Conservation (phyloP, 2,888 invertebrate genomes). For the Rhabditophanes sp. region DNA sequence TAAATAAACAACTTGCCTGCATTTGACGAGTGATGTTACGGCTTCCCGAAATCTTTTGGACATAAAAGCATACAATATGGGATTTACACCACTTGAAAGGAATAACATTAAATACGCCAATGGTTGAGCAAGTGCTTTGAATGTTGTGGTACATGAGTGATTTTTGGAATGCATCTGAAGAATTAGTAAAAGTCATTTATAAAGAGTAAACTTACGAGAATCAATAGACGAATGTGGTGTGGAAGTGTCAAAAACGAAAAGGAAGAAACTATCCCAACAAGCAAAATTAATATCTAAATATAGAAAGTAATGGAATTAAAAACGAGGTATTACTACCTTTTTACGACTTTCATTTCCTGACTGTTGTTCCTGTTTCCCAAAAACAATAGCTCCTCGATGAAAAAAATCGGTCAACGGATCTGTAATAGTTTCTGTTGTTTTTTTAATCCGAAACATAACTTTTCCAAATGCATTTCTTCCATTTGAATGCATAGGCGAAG, state of each 20-base stretch:
- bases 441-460: conserved; percentile 1
- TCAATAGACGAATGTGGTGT: conserved; percentile 58
- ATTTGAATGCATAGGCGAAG: conserved; percentile 1
- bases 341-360: too few species aligned
- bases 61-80: conserved; percentile 36
- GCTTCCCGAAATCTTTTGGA: conserved; percentile 34
- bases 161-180: conserved; percentile 22
- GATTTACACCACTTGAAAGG: conserved; percentile 32
- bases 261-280: conserved; percentile 69
- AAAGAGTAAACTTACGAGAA: conserved; percentile 13
- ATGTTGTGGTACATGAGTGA: conserved; percentile 18
- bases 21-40: conserved; percentile 26
- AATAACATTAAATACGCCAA: conserved; percentile 30
- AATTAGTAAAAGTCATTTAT: background rate
- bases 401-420: background rate
- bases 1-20: conserved; percentile 11
- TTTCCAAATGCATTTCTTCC: conserved; percentile 3
- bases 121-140: conserved; percentile 27
- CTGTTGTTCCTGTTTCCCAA: too few species aligned
- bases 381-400: too few species aligned
- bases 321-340: too few species aligned
- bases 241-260: conserved; percentile 78
- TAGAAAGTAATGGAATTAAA: conserved; percentile 1
- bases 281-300: conserved; percentile 57
- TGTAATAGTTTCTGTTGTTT: conserved; percentile 5